These are phyloP conservation scores for Ornithoptera priamus DNA, from an alignment of 2,888 invertebrate genomes.

Conservation along the genomic window DNA sequence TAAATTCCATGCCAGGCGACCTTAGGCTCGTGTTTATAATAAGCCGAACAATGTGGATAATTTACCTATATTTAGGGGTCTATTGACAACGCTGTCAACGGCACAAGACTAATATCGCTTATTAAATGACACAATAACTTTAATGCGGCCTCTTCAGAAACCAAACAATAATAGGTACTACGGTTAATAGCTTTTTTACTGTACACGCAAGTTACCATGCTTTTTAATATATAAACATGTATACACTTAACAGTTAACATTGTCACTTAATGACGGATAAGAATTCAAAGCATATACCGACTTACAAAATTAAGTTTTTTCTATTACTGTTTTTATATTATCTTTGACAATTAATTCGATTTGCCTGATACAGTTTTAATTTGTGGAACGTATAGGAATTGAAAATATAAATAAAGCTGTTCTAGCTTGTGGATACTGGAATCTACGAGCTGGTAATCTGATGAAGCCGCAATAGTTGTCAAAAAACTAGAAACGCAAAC, in stretches of 20 bases:
- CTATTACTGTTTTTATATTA: too few relatives aligned
- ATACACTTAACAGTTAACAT: neutral
- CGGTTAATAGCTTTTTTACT: constrained; percentile 25
- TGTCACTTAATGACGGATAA: constrained; percentile 1
- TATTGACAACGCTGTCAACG: constrained; percentile 46
- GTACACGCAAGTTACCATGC: constrained; percentile 10
- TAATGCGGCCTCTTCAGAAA: constrained; percentile 28
- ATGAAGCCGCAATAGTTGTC: too few relatives aligned
- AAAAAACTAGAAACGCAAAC: too few relatives aligned
- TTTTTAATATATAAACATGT: constrained; percentile 17
- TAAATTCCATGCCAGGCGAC: constrained; percentile 35
- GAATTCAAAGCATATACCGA: neutral
- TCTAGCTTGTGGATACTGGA: too few relatives aligned
- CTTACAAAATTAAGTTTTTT: too few relatives aligned
- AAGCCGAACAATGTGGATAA: constrained; percentile 49
- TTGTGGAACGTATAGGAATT: too few relatives aligned
- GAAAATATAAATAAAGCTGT: too few relatives aligned
- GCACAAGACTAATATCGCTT: constrained; percentile 34
- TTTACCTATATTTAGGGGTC: constrained; percentile 41
- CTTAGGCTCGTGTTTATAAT: constrained; percentile 50
- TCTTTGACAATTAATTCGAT: too few relatives aligned
- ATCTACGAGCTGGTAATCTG: too few relatives aligned
- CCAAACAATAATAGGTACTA: constrained; percentile 1
- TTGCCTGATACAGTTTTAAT: too few relatives aligned
- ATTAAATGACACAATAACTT: constrained; percentile 28